Percentiles rank a stretch among this genome's conserved stretches.
These are phyloP conservation scores for Poecilobothrus nobilitatus DNA, from an alignment of 2,888 invertebrate genomes.

Conservation along the genomic window DNA sequence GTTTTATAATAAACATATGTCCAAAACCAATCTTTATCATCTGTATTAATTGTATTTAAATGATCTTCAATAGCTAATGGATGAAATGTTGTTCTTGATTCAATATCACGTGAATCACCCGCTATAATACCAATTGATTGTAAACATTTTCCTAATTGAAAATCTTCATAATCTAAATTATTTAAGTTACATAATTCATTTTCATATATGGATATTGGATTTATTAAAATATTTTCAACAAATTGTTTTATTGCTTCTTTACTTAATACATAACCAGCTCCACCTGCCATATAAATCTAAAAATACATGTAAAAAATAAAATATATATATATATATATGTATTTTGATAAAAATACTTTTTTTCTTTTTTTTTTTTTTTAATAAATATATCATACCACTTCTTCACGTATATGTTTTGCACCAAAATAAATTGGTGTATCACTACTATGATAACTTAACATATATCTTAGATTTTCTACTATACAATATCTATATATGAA, in stretches of 20 bases:
- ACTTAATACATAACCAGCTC: slow-evolving; percentile 91
- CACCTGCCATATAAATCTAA: slow-evolving; percentile 84
- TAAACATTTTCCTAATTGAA: slow-evolving; percentile 61
- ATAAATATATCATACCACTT: too few species aligned
- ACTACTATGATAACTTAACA: slow-evolving; percentile 66
- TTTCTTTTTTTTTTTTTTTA: too few species aligned
- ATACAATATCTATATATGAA: slow-evolving; percentile 84
- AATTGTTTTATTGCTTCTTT: slow-evolving; percentile 69
- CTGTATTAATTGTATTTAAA: slow-evolving; percentile 78
- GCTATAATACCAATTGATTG: slow-evolving; percentile 77
- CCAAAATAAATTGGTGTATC: slow-evolving; percentile 76
- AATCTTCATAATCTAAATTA: slow-evolving; percentile 44
- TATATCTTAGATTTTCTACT: slow-evolving; percentile 83
- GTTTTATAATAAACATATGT: slow-evolving; percentile 87
- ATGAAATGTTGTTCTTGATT: slow-evolving; percentile 88
- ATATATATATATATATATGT: too few species aligned
- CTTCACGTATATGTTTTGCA: slow-evolving; percentile 33
- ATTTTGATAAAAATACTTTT: too few species aligned
- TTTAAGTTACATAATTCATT: slow-evolving; percentile 44
- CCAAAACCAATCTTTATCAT: slow-evolving; percentile 90
- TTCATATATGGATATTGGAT: slow-evolving; percentile 37
- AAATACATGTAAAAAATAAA: neutral
- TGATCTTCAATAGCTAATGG: slow-evolving; percentile 94
- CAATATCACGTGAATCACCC: slow-evolving; percentile 79
- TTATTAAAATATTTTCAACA: slow-evolving; percentile 60